phyloP scores from a whole-genome alignment of 37 sponge, comb jelly and placozoan genomes.

The Diacarnus erythraeanus region DNA sequence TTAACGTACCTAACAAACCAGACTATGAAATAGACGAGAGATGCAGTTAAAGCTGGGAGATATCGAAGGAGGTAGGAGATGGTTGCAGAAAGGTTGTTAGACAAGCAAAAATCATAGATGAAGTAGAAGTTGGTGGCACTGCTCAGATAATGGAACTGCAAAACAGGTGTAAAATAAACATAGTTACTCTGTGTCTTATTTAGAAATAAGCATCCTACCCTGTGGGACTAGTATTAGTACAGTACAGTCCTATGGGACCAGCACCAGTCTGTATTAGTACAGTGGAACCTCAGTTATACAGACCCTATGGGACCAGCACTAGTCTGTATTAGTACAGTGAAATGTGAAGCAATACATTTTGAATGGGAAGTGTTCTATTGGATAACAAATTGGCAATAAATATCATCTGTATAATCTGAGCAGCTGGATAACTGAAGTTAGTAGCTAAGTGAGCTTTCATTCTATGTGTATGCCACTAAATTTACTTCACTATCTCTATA shows the following conservation, averaged over 20 bases:
- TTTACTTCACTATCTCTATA: too few species aligned
- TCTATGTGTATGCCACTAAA: neutral
- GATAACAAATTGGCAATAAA: neutral
- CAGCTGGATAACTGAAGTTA: neutral
- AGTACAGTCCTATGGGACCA: too few species aligned
- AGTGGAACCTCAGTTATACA: too few species aligned
- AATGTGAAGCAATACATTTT: too few species aligned
- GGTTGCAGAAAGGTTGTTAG: constrained; percentile 39
- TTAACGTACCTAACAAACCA: constrained; percentile 32
- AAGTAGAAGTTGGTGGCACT: constrained; percentile 73
- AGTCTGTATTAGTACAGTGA: too few species aligned
- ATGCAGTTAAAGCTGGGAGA: constrained; percentile 45
- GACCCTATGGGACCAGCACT: too few species aligned
- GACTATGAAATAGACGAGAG: constrained; percentile 22
- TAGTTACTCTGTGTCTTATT: too few species aligned
- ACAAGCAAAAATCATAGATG: constrained; percentile 84
- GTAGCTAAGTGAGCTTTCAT: neutral
- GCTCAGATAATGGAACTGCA: constrained; percentile 61
- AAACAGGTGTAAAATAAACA: too few species aligned
- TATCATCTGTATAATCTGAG: neutral
- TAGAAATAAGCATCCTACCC: too few species aligned
- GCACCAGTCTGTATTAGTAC: too few species aligned
- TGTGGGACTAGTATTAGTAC: too few species aligned
- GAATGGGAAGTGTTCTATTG: too few species aligned
- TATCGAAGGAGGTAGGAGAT: constrained; percentile 62